These are phyloP conservation scores for Stegodyphus mimosarum DNA, from an alignment of 1,140 invertebrate species.

Conservation along the genomic window DNA sequence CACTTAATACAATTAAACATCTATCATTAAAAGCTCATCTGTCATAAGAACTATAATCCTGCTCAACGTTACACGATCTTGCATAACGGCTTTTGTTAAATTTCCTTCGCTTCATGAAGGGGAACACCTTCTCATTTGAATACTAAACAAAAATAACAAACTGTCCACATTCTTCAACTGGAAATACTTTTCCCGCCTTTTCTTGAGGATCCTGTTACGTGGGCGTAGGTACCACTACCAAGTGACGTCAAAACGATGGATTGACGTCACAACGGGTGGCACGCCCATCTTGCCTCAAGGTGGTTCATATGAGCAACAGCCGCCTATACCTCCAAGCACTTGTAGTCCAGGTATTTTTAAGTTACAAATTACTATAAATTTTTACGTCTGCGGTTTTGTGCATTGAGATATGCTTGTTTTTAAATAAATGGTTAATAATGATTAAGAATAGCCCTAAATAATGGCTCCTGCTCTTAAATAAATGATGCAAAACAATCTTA, in stretches of 20 bases:
- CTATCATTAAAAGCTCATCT: conserved; percentile 28
- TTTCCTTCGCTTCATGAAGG: background rate
- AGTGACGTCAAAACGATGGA: conserved; percentile 35
- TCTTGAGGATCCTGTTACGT: conserved; percentile 55
- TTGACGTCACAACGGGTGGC: conserved; percentile 38
- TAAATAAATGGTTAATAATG: too few relatives aligned
- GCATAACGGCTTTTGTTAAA: conserved; percentile 9
- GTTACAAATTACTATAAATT: conserved; percentile 40
- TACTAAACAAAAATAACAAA: conserved; percentile 5
- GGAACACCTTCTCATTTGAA: conserved; percentile 30
- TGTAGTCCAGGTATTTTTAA: conserved; percentile 1
- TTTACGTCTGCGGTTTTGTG: conserved; percentile 39
- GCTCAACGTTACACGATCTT: background rate
- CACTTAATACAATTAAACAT: conserved; percentile 22
- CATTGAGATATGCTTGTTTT: too few relatives aligned
- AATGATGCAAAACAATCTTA: too few relatives aligned
- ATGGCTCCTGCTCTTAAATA: too few relatives aligned
- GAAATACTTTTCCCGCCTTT: conserved; percentile 48
- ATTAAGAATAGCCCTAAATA: too few relatives aligned
- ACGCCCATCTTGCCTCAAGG: conserved; percentile 47
- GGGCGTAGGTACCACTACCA: conserved; percentile 18
- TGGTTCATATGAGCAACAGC: conserved; percentile 36
- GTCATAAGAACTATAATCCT: conserved; percentile 10
- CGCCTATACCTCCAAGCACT: conserved; percentile 34
- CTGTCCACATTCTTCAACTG: conserved; percentile 32